Evolutionary conservation across 2,113 vertebrate genomes (phyloP).

Genomic region (Etheostoma spectabile): DNA sequence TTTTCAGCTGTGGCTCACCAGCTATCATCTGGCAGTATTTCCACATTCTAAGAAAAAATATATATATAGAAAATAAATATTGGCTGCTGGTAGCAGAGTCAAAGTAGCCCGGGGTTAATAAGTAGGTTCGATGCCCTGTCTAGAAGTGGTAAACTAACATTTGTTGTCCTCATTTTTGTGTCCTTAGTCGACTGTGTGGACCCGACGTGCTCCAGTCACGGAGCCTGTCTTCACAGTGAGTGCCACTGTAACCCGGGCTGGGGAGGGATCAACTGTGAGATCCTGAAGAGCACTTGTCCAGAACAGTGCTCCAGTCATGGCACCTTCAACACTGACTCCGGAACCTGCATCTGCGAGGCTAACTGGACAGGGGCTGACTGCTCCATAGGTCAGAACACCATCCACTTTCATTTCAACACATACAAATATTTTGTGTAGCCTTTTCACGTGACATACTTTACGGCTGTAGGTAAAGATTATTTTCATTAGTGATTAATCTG

Average conservation of each 20-base stretch:
- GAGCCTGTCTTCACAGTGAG: constrained; percentile 93
- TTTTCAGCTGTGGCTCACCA: constrained; percentile 25
- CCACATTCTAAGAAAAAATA: constrained; percentile 7
- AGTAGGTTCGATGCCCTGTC: constrained; percentile 42
- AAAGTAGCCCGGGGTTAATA: constrained; percentile 33
- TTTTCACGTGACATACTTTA: background rate
- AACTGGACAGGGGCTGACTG: constrained; percentile 97
- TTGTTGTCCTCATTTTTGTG: constrained; percentile 36
- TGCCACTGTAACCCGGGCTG: constrained; percentile 97
- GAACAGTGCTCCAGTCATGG: constrained; percentile 97
- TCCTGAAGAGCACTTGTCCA: constrained; percentile 93
- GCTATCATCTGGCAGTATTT: constrained; percentile 38
- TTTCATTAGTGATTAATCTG: too few species aligned
- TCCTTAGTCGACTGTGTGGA: constrained; percentile 93
- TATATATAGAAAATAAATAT: constrained; percentile 12
- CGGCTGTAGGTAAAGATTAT: too few species aligned
- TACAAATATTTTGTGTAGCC: background rate
- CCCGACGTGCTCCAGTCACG: constrained; percentile 92
- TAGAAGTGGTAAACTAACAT: constrained; percentile 68
- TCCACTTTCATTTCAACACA: constrained; percentile 1
- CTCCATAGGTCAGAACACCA: constrained; percentile 89
- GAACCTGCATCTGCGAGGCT: constrained; percentile 92
- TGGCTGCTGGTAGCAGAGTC: constrained; percentile 29
- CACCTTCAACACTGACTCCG: constrained; percentile 92
- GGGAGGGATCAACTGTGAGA: constrained; percentile 93